Base-by-base conservation (phyloP, 2,888 invertebrate genomes). In the Philereme vetulata region DNA sequence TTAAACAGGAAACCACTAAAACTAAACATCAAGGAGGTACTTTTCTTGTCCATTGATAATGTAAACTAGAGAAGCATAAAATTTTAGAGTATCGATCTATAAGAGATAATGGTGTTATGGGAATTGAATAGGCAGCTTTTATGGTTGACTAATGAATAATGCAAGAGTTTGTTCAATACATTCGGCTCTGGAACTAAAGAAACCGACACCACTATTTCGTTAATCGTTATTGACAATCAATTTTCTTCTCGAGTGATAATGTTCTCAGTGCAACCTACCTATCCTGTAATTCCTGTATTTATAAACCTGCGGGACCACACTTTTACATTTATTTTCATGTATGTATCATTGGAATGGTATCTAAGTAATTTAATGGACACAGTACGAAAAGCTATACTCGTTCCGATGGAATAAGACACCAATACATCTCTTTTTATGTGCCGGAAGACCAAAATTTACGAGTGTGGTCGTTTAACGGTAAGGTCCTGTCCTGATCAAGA, bases 1-100 rank as follows among this genome's bases (percentile, higher is more conserved):
- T 60, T 65, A 71, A 74, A 72, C 72, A 73, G 74, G 74, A 75
- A 75, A 72, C 72, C 69, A 66, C 69, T 65, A 67, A 70, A 71
- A 38, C 63, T 61, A 59, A 58, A 66, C 71, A 64, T 77, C 75
- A 75, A 75, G 75, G 72, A 62, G 56, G 60, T 57, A 62, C 60
- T 66, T 61, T 60, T 66, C 66, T 62, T 62, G 60, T 67, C 52
- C 56, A 68, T 66, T 69, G 70, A 60, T 70, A 67, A 66, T 64
- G 69, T 67, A 68, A 72, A 69, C 62, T 57, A 59, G 65, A 64
- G 50, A 49, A 62, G 65, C 72, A 67, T 71, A 70, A 72, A 70
- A 67, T 60, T 65, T 62, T 48, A 71, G 65, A 67, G 66, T 69
- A 64, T 68, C 64, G 71, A 68, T 71, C 68, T 62, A 54, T 61